phyloP scores from a whole-genome alignment of 1,140 invertebrate genomes.

The Pinna nobilis region DNA sequence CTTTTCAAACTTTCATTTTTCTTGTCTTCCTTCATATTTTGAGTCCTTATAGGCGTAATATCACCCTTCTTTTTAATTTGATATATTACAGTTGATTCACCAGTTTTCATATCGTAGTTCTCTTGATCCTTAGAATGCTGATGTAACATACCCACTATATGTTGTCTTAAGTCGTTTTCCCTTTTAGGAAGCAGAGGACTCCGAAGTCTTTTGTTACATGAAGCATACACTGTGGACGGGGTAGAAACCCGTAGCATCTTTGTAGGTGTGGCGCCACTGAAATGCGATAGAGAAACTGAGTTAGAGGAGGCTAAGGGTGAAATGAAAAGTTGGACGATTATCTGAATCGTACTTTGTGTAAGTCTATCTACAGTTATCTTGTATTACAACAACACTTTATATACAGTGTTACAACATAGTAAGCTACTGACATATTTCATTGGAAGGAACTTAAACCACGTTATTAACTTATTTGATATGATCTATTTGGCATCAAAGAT shows the following conservation, averaged over 20 bases:
- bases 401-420: too few relatives aligned
- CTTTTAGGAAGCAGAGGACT: constrained; percentile 17
- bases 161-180: constrained; percentile 26
- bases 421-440: too few relatives aligned
- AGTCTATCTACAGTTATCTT: too few relatives aligned
- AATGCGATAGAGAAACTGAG: too few relatives aligned
- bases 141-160: constrained; percentile 26
- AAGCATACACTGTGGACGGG: constrained; percentile 11
- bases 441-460: too few relatives aligned
- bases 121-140: constrained; percentile 19
- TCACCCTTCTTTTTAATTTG: constrained; percentile 34
- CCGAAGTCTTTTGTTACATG: constrained; percentile 3
- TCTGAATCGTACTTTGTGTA: too few relatives aligned
- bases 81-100: constrained; percentile 20
- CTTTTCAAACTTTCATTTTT: constrained; percentile 25
- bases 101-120: constrained; percentile 3
- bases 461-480: too few relatives aligned
- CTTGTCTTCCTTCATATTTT: constrained; percentile 10
- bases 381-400: too few relatives aligned
- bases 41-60: constrained; percentile 8
- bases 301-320: too few relatives aligned
- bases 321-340: too few relatives aligned
- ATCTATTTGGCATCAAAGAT: too few relatives aligned
- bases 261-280: too few relatives aligned
- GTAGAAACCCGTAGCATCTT: constrained; percentile 29